phyloP scores from a whole-genome alignment of 2,797 vertebrate species.

The Orestias chungarensis region DNA sequence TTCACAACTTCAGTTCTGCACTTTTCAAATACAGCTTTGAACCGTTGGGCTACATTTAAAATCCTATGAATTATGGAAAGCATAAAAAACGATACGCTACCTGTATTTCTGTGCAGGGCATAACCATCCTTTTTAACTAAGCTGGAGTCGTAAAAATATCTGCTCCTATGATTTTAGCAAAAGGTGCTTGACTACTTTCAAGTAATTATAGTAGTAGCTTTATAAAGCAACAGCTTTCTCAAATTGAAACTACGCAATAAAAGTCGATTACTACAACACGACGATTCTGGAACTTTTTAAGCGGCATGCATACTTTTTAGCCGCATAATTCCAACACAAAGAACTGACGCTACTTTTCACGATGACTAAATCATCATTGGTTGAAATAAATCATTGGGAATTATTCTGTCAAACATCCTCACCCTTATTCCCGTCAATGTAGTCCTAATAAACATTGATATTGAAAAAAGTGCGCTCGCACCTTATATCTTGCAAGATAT shows the following conservation, averaged over 20 bases:
- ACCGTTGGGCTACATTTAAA: too few relatives aligned
- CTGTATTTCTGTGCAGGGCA: too few relatives aligned
- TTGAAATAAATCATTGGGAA: constrained; percentile 18
- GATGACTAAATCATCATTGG: constrained; percentile 6
- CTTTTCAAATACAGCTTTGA: too few relatives aligned
- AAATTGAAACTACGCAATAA: neutral
- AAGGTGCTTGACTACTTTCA: neutral
- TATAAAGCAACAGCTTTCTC: neutral
- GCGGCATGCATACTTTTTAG: neutral
- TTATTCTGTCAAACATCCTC: constrained; percentile 6
- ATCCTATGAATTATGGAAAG: too few relatives aligned
- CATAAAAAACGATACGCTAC: too few relatives aligned
- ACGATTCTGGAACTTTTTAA: neutral
- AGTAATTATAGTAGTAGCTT: neutral
- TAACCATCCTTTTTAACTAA: too few relatives aligned
- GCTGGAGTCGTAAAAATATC: neutral
- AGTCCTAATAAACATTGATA: constrained; percentile 3
- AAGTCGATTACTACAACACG: neutral
- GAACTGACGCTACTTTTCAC: constrained; percentile 7
- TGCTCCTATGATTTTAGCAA: neutral
- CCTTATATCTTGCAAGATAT: neutral
- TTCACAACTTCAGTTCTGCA: too few relatives aligned
- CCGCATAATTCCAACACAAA: neutral
- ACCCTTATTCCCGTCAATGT: constrained; percentile 11
- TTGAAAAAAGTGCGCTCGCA: neutral